Evolutionary conservation across 2,888 invertebrate species (phyloP).

Genomic region (Volucella zonaria): DNA sequence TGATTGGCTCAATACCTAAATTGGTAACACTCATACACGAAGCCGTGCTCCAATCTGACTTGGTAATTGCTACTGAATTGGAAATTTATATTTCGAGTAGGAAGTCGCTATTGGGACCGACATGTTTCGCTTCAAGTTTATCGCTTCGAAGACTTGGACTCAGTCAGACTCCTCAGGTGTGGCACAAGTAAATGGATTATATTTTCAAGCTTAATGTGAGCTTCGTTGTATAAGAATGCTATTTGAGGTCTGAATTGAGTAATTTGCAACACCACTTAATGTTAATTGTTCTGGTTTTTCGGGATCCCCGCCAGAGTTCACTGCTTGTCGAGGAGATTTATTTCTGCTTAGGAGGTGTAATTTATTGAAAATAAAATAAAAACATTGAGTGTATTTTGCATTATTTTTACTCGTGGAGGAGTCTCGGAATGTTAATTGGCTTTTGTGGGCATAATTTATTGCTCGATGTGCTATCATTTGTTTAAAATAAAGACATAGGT

Average conservation of each 20-base stretch:
- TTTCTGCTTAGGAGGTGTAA: slow-evolving; percentile 63
- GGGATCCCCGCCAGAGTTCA: slow-evolving; percentile 22
- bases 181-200: slow-evolving; percentile 72
- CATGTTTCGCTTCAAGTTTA: slow-evolving; percentile 22
- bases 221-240: slow-evolving; percentile 64
- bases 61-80: slow-evolving; percentile 69
- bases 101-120: slow-evolving; percentile 42
- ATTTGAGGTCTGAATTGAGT: slow-evolving; percentile 55
- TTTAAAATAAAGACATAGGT: slow-evolving; percentile 8
- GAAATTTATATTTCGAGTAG: slow-evolving; percentile 53
- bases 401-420: slow-evolving; percentile 34
- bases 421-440: slow-evolving; percentile 57
- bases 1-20: slow-evolving; percentile 70
- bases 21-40: slow-evolving; percentile 53
- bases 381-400: slow-evolving; percentile 38
- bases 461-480: slow-evolving; percentile 30
- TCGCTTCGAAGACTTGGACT: slow-evolving; percentile 19
- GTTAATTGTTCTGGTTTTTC: slow-evolving; percentile 70
- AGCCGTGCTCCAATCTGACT: slow-evolving; percentile 46
- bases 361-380: slow-evolving; percentile 47
- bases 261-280: slow-evolving; percentile 72
- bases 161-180: slow-evolving; percentile 44
- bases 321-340: slow-evolving; percentile 59
- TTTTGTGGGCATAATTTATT: slow-evolving; percentile 51
- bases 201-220: slow-evolving; percentile 68